Conservation (phyloP, 2,888 invertebrate species). For the Pteria penguin region DNA sequence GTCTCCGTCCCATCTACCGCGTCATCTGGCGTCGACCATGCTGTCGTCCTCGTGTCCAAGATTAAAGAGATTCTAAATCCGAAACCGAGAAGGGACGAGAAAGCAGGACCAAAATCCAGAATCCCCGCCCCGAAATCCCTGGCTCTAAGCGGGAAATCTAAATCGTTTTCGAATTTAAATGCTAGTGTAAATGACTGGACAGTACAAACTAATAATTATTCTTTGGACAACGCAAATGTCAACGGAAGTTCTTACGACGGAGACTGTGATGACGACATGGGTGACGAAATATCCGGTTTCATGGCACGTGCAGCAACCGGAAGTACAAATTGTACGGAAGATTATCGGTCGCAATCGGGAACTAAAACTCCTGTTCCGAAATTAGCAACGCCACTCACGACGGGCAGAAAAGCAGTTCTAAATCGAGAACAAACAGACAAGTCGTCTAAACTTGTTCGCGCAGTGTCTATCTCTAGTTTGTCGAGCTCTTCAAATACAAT, state of each 20-base stretch:
- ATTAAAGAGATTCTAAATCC: constrained; percentile 70
- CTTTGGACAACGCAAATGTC: not conserved
- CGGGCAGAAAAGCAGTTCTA: constrained; percentile 69
- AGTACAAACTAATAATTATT: constrained; percentile 2
- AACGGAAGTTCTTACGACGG: constrained; percentile 34
- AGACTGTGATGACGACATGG: constrained; percentile 36
- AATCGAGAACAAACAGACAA: constrained; percentile 54
- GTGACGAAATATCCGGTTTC: constrained; percentile 46
- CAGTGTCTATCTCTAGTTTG: constrained; percentile 59
- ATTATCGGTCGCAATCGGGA: constrained; percentile 46
- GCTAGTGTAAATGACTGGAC: constrained; percentile 12
- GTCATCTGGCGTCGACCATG: constrained; percentile 25
- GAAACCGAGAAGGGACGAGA: constrained; percentile 65
- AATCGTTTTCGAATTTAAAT: constrained; percentile 58
- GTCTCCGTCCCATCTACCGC: not conserved
- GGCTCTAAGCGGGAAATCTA: constrained; percentile 55
- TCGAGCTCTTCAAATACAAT: constrained; percentile 45
- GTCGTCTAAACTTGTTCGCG: constrained; percentile 45
- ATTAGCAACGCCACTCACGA: constrained; percentile 70
- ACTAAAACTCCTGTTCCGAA: constrained; percentile 67
- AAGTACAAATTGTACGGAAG: constrained; percentile 36
- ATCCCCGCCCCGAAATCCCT: constrained; percentile 68
- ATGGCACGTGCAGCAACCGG: constrained; percentile 23
- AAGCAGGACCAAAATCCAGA: constrained; percentile 54
- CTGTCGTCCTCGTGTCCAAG: constrained; percentile 60